phyloP scores from a whole-genome alignment of 2,113 vertebrate species.

The Sylvilagus bachmani region DNA sequence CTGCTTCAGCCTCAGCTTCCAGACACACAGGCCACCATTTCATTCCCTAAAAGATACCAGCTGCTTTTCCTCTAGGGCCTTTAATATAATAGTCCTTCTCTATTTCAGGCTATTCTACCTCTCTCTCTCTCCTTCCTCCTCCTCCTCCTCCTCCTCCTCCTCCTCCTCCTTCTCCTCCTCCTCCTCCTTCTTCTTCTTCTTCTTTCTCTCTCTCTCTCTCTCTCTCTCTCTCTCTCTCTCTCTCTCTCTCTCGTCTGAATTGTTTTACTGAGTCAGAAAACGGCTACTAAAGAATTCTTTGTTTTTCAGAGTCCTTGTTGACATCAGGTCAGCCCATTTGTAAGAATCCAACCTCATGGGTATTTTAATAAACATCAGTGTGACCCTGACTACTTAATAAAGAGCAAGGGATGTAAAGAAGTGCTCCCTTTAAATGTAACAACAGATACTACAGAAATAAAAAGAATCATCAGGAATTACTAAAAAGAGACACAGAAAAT shows the following conservation, averaged over 20 bases:
- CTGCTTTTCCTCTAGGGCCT: neutral
- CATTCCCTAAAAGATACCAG: neutral
- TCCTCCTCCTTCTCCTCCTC: too few species aligned
- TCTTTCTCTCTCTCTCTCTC: too few species aligned
- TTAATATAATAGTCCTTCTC: neutral
- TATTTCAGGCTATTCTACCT: neutral
- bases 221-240: neutral
- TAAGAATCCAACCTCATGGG: conserved; percentile 12
- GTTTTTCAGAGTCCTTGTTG: conserved; percentile 30
- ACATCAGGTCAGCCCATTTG: neutral
- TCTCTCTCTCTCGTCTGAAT: neutral
- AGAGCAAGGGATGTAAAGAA: neutral
- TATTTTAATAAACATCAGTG: conserved; percentile 29
- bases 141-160: too few species aligned
- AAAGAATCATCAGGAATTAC: too few species aligned
- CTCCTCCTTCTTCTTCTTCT: too few species aligned
- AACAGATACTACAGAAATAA: too few species aligned
- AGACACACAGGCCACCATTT: neutral
- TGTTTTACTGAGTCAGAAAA: conserved; percentile 45
- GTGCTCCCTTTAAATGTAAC: neutral
- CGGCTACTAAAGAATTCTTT: neutral
- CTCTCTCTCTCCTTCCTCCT: too few species aligned
- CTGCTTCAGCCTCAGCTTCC: neutral
- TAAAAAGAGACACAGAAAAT: too few species aligned
- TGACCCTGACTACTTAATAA: conserved; percentile 35